Conservation (phyloP, 1,140 invertebrate species). For the Pomacea maculata region DNA sequence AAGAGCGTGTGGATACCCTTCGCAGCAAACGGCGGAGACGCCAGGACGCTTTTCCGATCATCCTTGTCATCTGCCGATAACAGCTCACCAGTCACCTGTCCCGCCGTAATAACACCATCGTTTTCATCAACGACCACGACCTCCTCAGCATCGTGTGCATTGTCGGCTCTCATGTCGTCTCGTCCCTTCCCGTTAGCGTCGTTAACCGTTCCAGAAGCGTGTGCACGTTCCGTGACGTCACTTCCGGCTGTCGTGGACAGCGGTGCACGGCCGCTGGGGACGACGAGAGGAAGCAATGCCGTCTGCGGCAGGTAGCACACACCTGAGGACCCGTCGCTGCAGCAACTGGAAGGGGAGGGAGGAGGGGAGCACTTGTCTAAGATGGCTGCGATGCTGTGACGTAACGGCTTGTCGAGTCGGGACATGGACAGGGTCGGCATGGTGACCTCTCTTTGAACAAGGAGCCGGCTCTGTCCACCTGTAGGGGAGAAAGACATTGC, state of each 20-base stretch:
- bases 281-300: neutral
- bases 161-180: too few species aligned
- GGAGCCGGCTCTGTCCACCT: neutral
- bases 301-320: neutral
- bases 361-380: neutral
- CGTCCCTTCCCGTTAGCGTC: too few species aligned
- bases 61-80: neutral
- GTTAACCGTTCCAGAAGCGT: too few species aligned
- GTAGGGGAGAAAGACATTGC: neutral
- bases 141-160: too few species aligned
- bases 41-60: neutral
- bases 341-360: neutral
- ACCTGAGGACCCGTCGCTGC: neutral
- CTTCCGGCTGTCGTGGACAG: neutral
- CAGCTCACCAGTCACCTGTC: neutral
- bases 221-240: neutral
- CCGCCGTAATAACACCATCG: neutral
- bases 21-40: neutral
- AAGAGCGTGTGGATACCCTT: neutral
- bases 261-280: neutral
- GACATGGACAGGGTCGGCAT: neutral
- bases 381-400: conserved; percentile 6
- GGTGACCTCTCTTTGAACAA: neutral
- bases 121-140: neutral
- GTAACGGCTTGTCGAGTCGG: neutral